Percentiles rank a stretch among this genome's conserved stretches.
Evolutionary conservation across 1,140 invertebrate species (phyloP).

Genomic region (Drosophila melanica): DNA sequence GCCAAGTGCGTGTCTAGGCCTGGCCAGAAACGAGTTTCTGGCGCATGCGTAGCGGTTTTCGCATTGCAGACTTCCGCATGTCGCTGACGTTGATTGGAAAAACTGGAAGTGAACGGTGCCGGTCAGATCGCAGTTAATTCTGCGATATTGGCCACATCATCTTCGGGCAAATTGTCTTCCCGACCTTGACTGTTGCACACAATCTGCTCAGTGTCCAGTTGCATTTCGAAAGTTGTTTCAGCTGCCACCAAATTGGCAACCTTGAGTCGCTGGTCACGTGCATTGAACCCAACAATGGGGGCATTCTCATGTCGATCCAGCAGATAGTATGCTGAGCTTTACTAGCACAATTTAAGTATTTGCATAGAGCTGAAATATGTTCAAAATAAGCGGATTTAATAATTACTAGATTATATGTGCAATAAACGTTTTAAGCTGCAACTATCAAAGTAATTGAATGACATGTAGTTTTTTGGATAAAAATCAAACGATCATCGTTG

Average conservation of each 20-base stretch:
- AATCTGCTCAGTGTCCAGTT: constrained; percentile 2
- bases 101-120: constrained; percentile 28
- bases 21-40: constrained; percentile 58
- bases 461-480: constrained; percentile 22
- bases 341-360: neutral
- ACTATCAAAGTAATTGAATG: constrained; percentile 27
- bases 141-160: neutral
- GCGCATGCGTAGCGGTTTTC: constrained; percentile 76
- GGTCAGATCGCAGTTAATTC: constrained; percentile 6
- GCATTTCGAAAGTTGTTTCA: constrained; percentile 71
- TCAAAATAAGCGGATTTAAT: constrained; percentile 1
- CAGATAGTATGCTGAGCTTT: constrained; percentile 6
- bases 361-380: constrained; percentile 8
- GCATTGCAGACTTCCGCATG: constrained; percentile 66
- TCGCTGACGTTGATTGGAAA: constrained; percentile 13
- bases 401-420: constrained; percentile 20
- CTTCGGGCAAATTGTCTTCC: constrained; percentile 29
- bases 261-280: constrained; percentile 43
- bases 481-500: constrained; percentile 13
- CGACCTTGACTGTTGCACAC: constrained; percentile 52
- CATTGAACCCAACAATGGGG: constrained; percentile 52
- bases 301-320: constrained; percentile 25
- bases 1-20: constrained; percentile 37
- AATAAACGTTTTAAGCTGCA: constrained; percentile 3
- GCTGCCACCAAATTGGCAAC: constrained; percentile 58